Conservation (phyloP, 2,888 invertebrate genomes). For the Lasioglossum malachurum region DNA sequence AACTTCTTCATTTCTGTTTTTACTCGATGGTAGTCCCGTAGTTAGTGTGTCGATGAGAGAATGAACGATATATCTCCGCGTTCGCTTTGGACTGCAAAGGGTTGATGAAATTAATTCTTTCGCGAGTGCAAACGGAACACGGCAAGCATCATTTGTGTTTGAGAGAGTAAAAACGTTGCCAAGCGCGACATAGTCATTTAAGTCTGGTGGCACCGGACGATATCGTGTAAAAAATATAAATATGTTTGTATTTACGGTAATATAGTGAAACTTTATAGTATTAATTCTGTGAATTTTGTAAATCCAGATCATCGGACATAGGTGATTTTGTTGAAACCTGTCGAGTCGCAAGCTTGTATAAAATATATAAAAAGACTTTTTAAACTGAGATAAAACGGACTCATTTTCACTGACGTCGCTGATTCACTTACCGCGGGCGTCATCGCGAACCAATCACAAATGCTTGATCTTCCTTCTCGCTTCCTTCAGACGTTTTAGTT, state of each 20-base stretch:
- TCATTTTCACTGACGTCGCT: slow-evolving; percentile 10
- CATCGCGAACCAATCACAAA: neutral
- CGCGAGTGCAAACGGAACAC: neutral
- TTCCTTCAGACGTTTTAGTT: too few relatives aligned
- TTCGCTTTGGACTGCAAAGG: slow-evolving; percentile 8
- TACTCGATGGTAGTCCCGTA: neutral
- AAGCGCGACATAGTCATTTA: slow-evolving; percentile 8
- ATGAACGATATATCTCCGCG: neutral
- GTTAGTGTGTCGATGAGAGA: neutral
- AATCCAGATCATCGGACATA: neutral
- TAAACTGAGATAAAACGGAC: slow-evolving; percentile 2
- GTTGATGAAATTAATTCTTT: slow-evolving; percentile 12
- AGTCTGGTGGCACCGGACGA: slow-evolving; percentile 4
- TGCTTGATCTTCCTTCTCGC: neutral
- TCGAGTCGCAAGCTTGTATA: slow-evolving; percentile 10
- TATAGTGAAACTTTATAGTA: slow-evolving; percentile 16
- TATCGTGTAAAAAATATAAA: slow-evolving; percentile 10
- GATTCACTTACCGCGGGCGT: neutral
- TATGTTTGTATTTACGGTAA: slow-evolving; percentile 14
- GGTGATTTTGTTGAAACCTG: neutral
- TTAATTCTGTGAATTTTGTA: slow-evolving; percentile 12
- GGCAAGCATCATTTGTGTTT: slow-evolving; percentile 17
- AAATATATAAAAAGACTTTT: slow-evolving; percentile 17
- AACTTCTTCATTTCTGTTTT: neutral
- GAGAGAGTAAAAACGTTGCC: slow-evolving; percentile 8